A percentile compares a stretch with the other conserved stretches of the same genome.
Conservation (phyloP, 1,140 invertebrate genomes). For the Megalonaias nervosa region DNA sequence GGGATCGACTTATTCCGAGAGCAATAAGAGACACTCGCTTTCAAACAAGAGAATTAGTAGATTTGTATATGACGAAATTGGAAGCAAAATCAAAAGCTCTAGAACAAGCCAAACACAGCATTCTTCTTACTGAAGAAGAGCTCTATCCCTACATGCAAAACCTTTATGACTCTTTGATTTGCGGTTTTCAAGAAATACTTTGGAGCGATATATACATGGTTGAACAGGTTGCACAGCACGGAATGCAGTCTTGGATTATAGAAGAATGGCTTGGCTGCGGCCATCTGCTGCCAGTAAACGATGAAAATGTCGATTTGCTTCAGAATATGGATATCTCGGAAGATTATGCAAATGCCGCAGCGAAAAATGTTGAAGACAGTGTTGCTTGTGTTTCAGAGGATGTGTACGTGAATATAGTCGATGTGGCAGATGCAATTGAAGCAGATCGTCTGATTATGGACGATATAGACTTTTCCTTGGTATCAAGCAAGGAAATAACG, state of each 20-base stretch:
- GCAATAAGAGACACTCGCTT: slow-evolving; percentile 6
- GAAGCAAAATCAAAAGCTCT: too few relatives aligned
- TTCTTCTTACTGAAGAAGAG: slow-evolving; percentile 48
- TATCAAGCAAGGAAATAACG: neutral
- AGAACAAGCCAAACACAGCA: slow-evolving; percentile 21
- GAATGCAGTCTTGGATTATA: too few relatives aligned
- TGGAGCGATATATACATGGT: too few relatives aligned
- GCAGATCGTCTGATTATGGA: neutral
- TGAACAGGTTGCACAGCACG: neutral
- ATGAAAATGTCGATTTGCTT: neutral
- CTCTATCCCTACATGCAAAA: slow-evolving; percentile 35
- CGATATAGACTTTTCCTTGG: slow-evolving; percentile 7
- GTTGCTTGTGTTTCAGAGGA: too few relatives aligned
- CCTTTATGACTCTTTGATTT: slow-evolving; percentile 23
- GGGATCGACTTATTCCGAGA: slow-evolving; percentile 31
- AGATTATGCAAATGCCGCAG: too few relatives aligned
- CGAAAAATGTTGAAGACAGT: too few relatives aligned
- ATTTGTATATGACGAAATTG: too few relatives aligned
- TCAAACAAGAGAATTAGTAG: too few relatives aligned
- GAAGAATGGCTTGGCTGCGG: too few relatives aligned
- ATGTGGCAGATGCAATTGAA: too few relatives aligned
- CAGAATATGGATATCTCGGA: too few relatives aligned
- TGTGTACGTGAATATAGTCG: too few relatives aligned
- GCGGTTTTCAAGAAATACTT: neutral
- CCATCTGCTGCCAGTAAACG: neutral